Evolutionary conservation across 2,888 invertebrate genomes (phyloP), one percentile per base, ranked within the genome.

Genomic region (Schrankia costaestrigalis): DNA sequence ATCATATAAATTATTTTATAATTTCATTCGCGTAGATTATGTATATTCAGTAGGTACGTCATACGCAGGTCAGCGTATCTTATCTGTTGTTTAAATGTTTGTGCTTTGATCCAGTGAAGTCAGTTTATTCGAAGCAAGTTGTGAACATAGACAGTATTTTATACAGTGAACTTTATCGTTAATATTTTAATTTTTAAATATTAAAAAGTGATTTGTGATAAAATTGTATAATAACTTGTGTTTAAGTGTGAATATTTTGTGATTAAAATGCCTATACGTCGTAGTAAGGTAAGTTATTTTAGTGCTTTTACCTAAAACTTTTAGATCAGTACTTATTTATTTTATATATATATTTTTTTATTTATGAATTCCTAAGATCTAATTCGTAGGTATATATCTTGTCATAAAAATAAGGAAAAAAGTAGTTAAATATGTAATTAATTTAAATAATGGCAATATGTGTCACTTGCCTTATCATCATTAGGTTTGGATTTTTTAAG

Each of bases 31-130:
- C 78, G 73, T 73, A 79, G 79, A 80, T 79, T 76, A 77, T 71
- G 69, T 76, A 74, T 74, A 29, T 38, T 26, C 63, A 63, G 63
- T 9, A 3, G 3, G 3, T 64, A 78, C 80, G 78, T 79, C 82
- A 83, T 75, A 26, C 53, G 26, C 50, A 75, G 83, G 80, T 84
- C 82, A 82, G 60, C 65, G 70, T 74, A 78, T 85, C 84, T 86
- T 83, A 87, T 86, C 87, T 68, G 66, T 72, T 68, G 74, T 82
- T 85, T 86, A 86, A 78, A 87, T 86, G 80, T 82, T 81, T 82
- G 81, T 78, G 85, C 77, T 77, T 76, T 74, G 77, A 74, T 72
- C 67, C 68, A 74, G 68, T 73, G 66, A 72, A 85, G 80, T 81
- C 85, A 86, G 86, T 87, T 78, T 71, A 78, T 74, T 72, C 66